phyloP scores from a whole-genome alignment of 2,888 invertebrate species.

The Parnassius mnemosyne region DNA sequence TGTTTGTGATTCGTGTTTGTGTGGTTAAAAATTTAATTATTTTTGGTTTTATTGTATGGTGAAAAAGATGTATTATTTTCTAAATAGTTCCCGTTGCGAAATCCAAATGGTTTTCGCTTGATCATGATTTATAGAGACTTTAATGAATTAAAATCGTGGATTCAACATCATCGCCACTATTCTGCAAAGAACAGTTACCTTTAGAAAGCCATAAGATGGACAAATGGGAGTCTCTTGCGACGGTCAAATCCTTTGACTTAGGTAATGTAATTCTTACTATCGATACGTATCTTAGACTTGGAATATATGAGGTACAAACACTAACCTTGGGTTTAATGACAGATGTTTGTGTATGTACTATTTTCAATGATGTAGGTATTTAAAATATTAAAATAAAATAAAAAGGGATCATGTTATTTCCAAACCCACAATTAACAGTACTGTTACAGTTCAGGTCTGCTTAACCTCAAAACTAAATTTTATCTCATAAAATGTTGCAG shows the following conservation, averaged over 20 bases:
- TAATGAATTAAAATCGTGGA: conserved; percentile 55
- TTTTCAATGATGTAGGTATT: too few relatives aligned
- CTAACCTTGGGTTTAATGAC: too few relatives aligned
- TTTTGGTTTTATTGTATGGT: conserved; percentile 1
- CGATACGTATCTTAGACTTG: too few relatives aligned
- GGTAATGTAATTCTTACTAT: conserved; percentile 45
- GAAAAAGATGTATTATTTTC: conserved; percentile 16
- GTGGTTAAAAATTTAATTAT: conserved; percentile 15
- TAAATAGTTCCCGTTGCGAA: conserved; percentile 25
- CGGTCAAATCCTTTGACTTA: conserved; percentile 71
- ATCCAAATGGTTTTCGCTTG: conserved; percentile 39
- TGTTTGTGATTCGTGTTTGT: too few relatives aligned
- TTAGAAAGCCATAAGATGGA: conserved; percentile 58
- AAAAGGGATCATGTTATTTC: too few relatives aligned
- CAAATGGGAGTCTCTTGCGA: conserved; percentile 70
- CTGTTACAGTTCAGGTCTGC: too few relatives aligned
- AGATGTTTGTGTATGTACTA: too few relatives aligned
- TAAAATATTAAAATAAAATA: too few relatives aligned
- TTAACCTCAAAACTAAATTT: too few relatives aligned
- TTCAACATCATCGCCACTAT: conserved; percentile 43
- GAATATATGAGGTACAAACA: too few relatives aligned
- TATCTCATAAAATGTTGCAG: too few relatives aligned
- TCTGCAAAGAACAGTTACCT: conserved; percentile 19
- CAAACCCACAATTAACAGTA: too few relatives aligned
- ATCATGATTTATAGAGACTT: conserved; percentile 50